These are phyloP conservation scores for Pemphredon lugubris DNA, from an alignment of 2,888 invertebrate species.

Conservation along the genomic window DNA sequence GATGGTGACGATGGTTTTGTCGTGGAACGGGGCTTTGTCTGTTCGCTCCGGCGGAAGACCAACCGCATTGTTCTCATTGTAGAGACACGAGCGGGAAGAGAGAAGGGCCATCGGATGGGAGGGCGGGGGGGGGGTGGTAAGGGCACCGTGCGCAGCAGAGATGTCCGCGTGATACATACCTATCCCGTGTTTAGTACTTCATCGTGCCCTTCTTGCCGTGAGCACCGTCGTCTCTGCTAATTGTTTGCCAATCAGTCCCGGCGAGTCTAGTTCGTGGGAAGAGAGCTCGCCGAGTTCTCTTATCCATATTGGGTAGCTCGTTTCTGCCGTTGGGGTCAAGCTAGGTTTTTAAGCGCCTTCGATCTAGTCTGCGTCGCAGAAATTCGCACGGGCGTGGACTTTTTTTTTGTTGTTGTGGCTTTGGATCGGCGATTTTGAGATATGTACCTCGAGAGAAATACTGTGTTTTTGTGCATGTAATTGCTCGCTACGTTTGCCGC, in stretches of 20 bases:
- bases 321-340: slow-evolving; percentile 12
- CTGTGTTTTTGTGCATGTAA: slow-evolving; percentile 16
- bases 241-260: slow-evolving; percentile 66
- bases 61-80: slow-evolving; percentile 72
- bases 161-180: slow-evolving; percentile 61
- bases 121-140: slow-evolving; percentile 19
- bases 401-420: neutral
- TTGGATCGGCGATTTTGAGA: too few relatives aligned
- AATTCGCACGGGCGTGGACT: slow-evolving; percentile 7
- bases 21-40: slow-evolving; percentile 63
- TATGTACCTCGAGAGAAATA: neutral
- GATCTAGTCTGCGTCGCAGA: neutral
- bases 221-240: slow-evolving; percentile 55
- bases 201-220: slow-evolving; percentile 49
- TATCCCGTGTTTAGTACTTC: slow-evolving; percentile 56
- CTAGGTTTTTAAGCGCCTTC: neutral
- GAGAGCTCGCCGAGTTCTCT: slow-evolving; percentile 51
- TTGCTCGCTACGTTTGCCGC: slow-evolving; percentile 18
- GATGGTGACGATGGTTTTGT: slow-evolving; percentile 62
- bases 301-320: slow-evolving; percentile 60
- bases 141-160: slow-evolving; percentile 39
- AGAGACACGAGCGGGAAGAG: slow-evolving; percentile 51
- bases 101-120: slow-evolving; percentile 20
- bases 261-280: slow-evolving; percentile 60
- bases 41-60: slow-evolving; percentile 65